Base-by-base conservation (phyloP, 2,888 invertebrate species). In the Tiphia femorata region DNA sequence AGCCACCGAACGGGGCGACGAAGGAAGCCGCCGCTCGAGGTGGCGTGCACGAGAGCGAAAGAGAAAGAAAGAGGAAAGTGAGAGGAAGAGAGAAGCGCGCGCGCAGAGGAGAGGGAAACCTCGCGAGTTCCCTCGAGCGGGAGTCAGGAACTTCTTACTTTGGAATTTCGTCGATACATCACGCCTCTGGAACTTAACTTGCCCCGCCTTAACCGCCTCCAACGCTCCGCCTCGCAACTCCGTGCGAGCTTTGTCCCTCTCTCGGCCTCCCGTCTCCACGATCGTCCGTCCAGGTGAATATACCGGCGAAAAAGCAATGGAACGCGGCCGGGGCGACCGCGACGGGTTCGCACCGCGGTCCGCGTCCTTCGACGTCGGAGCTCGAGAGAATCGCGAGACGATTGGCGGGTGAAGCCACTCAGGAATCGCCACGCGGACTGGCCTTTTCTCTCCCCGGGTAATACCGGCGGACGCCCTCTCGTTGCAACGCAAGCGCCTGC, bases 151-250 rank as follows among this genome's bases (percentile, higher is more conserved):
- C 69, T 76, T 73, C 70, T 74, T 72, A 76, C 73, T 76, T 75
- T 67, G 70, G 73, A 78, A 78, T 79, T 77, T 77, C 74, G 78
- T 78, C 79, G 79, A 79, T 79, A 79, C 78, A 79, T 79, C 79
- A 78, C 79, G 78, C 77, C 75, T 78, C 77, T 76, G 77, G 70
- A 75, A 74, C 70, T 70, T 65, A 57, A 58, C 67, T 75, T 61
- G 76, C 76, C 63, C 77, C 77, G 77, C 77, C 77, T 64, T 66
- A 67, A 62, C 75, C 76, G 70, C 77, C 77, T 73, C 67, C 76
- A n/a, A 75, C 70, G 77, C 78, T 74, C 78, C 78, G 78, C 78
- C 77, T 76, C 62, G 70, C 69, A 64, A 67, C 50, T 57, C 58
- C 56, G 33, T 56, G 62, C 57, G 65, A 55, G 58, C 62, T 64